Conservation (phyloP, 1,140 invertebrate species). For the Marisa cornuarietis region DNA sequence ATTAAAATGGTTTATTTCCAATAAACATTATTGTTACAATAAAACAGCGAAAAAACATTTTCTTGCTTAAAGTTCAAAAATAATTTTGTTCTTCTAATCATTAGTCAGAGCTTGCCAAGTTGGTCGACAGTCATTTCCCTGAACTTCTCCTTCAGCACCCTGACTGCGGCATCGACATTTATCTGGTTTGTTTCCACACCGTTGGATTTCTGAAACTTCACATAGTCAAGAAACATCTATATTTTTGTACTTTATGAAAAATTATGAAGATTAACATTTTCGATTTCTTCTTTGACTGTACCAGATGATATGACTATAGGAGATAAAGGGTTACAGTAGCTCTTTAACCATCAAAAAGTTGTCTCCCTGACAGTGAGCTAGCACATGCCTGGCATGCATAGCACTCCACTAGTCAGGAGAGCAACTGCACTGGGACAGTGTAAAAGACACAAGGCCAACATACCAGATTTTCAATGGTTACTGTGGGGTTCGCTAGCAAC, state of each 20-base stretch:
- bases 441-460: too few species aligned
- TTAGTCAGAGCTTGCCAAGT: constrained; percentile 36
- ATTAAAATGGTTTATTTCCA: too few species aligned
- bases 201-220: background rate
- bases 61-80: background rate
- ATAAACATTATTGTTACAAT: background rate
- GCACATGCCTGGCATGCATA: too few species aligned
- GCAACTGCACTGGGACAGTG: too few species aligned
- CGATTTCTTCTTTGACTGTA: background rate
- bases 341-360: too few species aligned
- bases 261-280: background rate
- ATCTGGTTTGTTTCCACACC: constrained; percentile 34
- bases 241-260: background rate
- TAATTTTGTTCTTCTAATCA: background rate
- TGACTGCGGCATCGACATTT: constrained; percentile 41
- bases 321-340: too few species aligned
- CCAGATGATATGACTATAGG: too few species aligned
- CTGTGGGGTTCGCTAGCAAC: too few species aligned
- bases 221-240: background rate
- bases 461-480: too few species aligned
- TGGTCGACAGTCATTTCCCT: constrained; percentile 46
- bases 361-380: too few species aligned
- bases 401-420: too few species aligned
- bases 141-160: constrained; percentile 37
- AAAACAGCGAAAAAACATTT: background rate